Base-by-base conservation (phyloP, 2,888 invertebrate genomes). In the Ypsolopha sequella region DNA sequence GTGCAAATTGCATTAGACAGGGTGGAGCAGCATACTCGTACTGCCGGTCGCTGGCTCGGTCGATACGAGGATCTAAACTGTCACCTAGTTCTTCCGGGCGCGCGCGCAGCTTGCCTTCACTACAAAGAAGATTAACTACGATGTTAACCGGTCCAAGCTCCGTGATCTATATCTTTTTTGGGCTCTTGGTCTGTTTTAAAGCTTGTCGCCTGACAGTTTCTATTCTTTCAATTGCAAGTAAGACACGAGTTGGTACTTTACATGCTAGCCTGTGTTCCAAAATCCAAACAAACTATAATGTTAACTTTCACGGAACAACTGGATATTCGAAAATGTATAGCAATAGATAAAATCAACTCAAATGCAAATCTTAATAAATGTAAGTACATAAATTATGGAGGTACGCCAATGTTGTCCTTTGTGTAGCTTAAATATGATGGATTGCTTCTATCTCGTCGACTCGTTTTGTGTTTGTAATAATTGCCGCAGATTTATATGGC, bases 61-160 rank as follows among this genome's bases (percentile, higher is more conserved):
- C 70, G 72, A 76, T 76, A 74, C n/a, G n/a, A n/a, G n/a, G n/a
- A n/a, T 66, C 72, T 70, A 66, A 74, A 76, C 73, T 73, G 76
- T 77, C 78, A 73, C 69, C 68, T 63, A 68, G 68, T 73, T 76
- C 41, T 41, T 72, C 76, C 72, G 68, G 67, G 68, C 65, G 63
- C 64, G 68, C 65, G 63, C 64, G 62, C 62, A 61, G 66, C 60
- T 62, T 61, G 66, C 60, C 62, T 56, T 56, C 54, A 54, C 59
- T 36, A 58, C 58, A 57, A 48, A 51, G 61, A 63, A 63, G 69
- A 74, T 73, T 74, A 68, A 72, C 66, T 60, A 58, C 60, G 55
- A 52, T 47, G 57, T 54, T 58, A 60, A 68, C 64, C 65, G 66
- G 66, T 66, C 64, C 56, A 55, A 57, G 55, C 59, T 60, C 58